These are phyloP conservation scores for Oreochromis tanganicae DNA, from an alignment of 2,113 vertebrate species.

Conservation along the genomic window DNA sequence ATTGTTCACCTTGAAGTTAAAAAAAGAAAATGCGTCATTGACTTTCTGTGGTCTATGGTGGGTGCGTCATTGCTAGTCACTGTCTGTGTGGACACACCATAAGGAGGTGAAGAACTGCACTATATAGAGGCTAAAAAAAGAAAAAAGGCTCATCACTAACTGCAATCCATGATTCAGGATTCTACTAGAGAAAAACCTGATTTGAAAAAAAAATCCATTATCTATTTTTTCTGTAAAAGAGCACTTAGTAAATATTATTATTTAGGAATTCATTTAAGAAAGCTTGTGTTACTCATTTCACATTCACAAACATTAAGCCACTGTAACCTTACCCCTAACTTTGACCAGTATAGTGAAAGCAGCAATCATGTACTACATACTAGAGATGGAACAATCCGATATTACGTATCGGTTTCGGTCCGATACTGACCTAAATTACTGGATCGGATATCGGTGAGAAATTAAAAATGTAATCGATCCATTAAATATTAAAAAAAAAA, in stretches of 20 bases:
- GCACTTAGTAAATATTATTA: neutral
- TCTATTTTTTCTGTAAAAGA: neutral
- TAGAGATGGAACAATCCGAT: too few species aligned
- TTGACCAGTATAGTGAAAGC: neutral
- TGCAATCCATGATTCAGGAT: neutral
- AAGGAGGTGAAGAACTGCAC: neutral
- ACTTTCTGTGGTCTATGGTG: neutral
- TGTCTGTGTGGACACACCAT: neutral
- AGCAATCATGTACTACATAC: neutral
- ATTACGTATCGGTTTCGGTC: too few species aligned
- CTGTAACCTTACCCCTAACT: neutral
- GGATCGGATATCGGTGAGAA: too few species aligned
- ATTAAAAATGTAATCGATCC: too few species aligned
- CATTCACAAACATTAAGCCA: neutral
- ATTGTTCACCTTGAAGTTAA: neutral
- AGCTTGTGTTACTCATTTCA: neutral
- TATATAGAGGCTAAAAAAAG: neutral
- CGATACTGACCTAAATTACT: too few species aligned
- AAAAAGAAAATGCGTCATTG: neutral
- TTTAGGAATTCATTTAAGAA: neutral
- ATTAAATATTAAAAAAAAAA: too few species aligned
- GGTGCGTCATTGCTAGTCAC: fast-evolving
- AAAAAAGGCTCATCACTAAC: neutral
- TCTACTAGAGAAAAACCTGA: neutral
- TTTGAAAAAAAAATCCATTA: fast-evolving